Evolutionary conservation across 23 tunicate genomes (phyloP).

Genomic region (Trididemnum clinides): DNA sequence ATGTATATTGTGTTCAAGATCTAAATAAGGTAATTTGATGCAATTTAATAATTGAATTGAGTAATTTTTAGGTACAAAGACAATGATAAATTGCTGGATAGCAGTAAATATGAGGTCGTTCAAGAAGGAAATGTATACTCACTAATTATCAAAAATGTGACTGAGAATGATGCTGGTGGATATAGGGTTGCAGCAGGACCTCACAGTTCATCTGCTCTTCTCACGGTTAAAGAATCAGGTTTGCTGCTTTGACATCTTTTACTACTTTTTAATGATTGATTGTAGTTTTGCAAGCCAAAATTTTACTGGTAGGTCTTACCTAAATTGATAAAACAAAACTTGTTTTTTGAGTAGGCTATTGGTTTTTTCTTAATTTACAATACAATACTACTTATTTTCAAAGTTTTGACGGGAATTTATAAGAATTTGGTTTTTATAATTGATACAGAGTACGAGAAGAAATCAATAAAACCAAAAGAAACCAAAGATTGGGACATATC

Average conservation of each 20-base stretch:
- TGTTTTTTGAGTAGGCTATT: no score
- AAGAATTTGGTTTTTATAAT: neutral
- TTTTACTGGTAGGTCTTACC: no score
- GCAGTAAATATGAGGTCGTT: constrained; percentile 68
- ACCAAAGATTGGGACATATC: neutral
- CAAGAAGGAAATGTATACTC: constrained; percentile 69
- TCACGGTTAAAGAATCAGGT: constrained; percentile 38
- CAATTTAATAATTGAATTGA: no score
- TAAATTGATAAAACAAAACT: no score
- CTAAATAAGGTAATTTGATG: no score
- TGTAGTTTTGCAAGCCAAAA: no score
- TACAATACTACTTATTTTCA: no score
- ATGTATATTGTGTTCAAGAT: no score
- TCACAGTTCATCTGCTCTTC: constrained; percentile 54
- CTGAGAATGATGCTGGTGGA: constrained; percentile 69
- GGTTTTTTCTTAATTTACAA: no score
- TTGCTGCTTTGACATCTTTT: neutral
- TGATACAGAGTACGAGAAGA: neutral
- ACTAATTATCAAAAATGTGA: constrained; percentile 59
- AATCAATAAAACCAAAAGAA: neutral
- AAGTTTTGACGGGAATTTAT: no score
- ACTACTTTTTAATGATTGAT: no score
- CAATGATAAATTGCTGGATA: constrained; percentile 52
- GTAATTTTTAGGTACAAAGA: constrained; percentile 88
- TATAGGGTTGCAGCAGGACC: constrained; percentile 86